Evolutionary conservation across 2,797 vertebrate genomes (phyloP).

Genomic region (Megaceryle alcyon): DNA sequence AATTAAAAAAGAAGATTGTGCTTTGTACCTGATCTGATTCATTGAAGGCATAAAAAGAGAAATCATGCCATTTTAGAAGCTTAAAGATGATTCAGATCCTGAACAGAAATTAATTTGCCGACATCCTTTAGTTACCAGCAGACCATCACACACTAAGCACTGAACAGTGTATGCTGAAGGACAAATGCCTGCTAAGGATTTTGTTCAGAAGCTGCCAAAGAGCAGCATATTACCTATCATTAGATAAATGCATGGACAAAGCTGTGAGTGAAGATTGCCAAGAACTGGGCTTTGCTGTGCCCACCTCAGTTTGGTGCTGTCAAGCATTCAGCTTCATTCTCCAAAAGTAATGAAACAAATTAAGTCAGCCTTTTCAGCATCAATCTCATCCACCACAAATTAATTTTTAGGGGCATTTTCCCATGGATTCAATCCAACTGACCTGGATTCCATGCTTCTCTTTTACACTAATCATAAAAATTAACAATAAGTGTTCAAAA

Average conservation of each 20-base stretch:
- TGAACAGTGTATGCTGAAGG: not conserved
- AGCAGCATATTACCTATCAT: not conserved
- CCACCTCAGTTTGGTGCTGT: conserved; percentile 21
- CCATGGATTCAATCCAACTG: conserved; percentile 30
- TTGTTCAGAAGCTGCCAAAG: conserved; percentile 31
- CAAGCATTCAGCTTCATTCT: conserved; percentile 33
- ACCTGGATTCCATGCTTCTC: conserved; percentile 5
- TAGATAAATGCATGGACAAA: not conserved
- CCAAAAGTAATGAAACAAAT: conserved; percentile 13
- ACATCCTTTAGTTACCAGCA: not conserved
- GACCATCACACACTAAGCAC: not conserved
- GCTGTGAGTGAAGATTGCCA: not conserved
- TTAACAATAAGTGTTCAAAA: conserved; percentile 11
- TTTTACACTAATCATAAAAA: conserved; percentile 40
- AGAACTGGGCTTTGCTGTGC: not conserved
- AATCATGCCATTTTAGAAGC: not conserved
- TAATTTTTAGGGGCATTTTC: conserved; percentile 60
- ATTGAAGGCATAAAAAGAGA: not conserved
- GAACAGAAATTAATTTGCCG: not conserved
- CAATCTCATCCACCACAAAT: conserved; percentile 17
- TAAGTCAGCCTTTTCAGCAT: conserved; percentile 43
- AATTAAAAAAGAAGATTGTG: not conserved
- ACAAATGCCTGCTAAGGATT: not conserved
- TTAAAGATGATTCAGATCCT: not conserved
- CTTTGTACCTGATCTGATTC: not conserved